These are phyloP conservation scores for Bombus superbus DNA, from an alignment of 1,140 invertebrate species.

Conservation along the genomic window DNA sequence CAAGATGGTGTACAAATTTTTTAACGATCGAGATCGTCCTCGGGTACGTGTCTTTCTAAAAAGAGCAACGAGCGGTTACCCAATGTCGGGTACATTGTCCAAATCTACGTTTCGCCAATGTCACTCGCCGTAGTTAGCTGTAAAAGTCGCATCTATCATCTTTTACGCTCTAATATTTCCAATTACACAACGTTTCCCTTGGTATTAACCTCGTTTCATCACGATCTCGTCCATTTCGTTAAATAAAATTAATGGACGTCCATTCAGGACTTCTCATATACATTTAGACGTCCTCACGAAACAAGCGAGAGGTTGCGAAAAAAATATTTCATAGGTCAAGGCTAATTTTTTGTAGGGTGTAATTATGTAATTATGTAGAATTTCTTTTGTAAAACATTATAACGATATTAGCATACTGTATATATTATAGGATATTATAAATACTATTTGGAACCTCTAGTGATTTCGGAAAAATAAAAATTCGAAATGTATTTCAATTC, in stretches of 20 bases:
- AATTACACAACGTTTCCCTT: not conserved
- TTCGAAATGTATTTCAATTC: no score
- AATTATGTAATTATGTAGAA: not conserved
- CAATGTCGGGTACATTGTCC: slow-evolving; percentile 14
- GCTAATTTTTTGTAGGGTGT: not conserved
- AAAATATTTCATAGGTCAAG: not conserved
- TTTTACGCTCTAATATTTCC: not conserved
- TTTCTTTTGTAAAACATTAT: not conserved
- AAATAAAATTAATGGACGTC: not conserved
- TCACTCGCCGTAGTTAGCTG: slow-evolving; percentile 3
- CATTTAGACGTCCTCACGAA: not conserved
- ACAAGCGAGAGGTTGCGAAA: not conserved
- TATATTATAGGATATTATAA: no score
- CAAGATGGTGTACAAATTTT: not conserved
- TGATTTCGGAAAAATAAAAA: no score
- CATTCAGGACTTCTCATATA: not conserved
- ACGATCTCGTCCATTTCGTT: not conserved
- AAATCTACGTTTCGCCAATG: slow-evolving; percentile 15
- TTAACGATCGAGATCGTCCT: not conserved
- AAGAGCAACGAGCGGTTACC: slow-evolving; percentile 6
- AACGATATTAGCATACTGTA: not conserved
- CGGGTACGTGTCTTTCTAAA: not conserved
- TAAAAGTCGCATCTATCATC: not conserved
- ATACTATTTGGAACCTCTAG: no score
- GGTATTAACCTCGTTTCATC: not conserved